Base-by-base conservation (phyloP, 2,888 invertebrate genomes). In the Fabriciana adippe region DNA sequence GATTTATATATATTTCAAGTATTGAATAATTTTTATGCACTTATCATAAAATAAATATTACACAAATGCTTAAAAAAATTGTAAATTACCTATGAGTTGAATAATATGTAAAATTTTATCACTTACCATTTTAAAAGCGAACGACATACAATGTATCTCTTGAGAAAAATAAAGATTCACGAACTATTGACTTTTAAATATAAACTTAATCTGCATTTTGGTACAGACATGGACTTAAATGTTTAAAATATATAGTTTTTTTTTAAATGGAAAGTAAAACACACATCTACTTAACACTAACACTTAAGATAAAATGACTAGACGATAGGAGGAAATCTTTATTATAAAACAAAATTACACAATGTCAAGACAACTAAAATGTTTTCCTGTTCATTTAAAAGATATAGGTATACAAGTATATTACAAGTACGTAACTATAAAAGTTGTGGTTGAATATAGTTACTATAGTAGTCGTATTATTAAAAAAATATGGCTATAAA, bases 141-240 rank as follows among this genome's bases (percentile, higher is more conserved):
- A 5, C 64, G 41, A 15, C 53, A 59, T 57, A 5, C 31, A 45
- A 56, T 41, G 35, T 41, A 53, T 41, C 53, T 18, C 54, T 47
- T 57, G 21, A 63, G 59, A 64, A 55, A 62, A 62, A 62, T 41
- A 62, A 64, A 61, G 55, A 66, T 64, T 64, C 60, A 65, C 65
- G 54, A 70, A 57, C 62, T 65, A 56, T 62, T 65, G 64, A 60
- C 64, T 26, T 31, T 70, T 54, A 48, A 65, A 55, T 62, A 61
- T 21, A 21, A 26, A 14, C 47, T 21, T 18, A 15, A 66, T 62
- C 48, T 35, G 55, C 21, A 48, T 53, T 63, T 69, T n/a, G n/a
- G n/a, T n/a, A 72, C 72, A 70, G 62, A 50, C 67, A 65, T 6
- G 61, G 21, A 57, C 63, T 51, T 54, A 72, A 72, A 41, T 68